Base-by-base conservation (phyloP, 2,113 vertebrate species). In the Ictidomys tridecemlineatus region DNA sequence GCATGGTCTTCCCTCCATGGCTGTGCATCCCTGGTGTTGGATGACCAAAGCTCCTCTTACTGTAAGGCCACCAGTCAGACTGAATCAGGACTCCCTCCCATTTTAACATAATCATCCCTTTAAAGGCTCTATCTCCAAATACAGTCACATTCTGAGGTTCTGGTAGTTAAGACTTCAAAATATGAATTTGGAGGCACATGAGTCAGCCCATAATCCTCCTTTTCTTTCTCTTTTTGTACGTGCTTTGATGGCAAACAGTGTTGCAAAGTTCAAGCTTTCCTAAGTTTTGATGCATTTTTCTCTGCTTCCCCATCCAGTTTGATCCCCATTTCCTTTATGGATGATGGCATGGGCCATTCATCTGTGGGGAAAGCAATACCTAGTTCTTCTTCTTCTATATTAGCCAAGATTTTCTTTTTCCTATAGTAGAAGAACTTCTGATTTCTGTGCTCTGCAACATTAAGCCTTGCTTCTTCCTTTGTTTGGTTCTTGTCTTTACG, bases 401-500 rank as follows among this genome's bases (percentile, higher is more conserved):
- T 42, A 84, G 26, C 42, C 51, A 73, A 74, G 7, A 34, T 45
- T 89, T 94, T 69, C 42, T 92, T 78, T 89, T 53, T 78, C 24
- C n/a, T 53, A 10, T 17, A 84, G 56, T 45, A 56, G 80, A 90
- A 89, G 39, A 92, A 42, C 48, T 91, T 96, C 53, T 61, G 20
- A 83, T 48, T 72, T 83, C 34, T 84, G 8, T 73, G n/a, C 65
- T 45, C 76, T 70, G 17, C 20, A 72, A 1, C 73, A 69, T 53
- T 65, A 82, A 83, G 28, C 28, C 45, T 92, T 67, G n/a, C 34
- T 48, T 45, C 53, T 82, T 93, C 73, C 69, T 97, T 95, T 91
- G 32, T 96, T 89, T 95, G 56, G 5, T 53, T 85, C 39, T 85
- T 20, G 26, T 96, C 76, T 94, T 94, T 85, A 79, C 30, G 70